Evolutionary conservation across 2,113 vertebrate species (phyloP).

Genomic region (Lamprologus lemairii): DNA sequence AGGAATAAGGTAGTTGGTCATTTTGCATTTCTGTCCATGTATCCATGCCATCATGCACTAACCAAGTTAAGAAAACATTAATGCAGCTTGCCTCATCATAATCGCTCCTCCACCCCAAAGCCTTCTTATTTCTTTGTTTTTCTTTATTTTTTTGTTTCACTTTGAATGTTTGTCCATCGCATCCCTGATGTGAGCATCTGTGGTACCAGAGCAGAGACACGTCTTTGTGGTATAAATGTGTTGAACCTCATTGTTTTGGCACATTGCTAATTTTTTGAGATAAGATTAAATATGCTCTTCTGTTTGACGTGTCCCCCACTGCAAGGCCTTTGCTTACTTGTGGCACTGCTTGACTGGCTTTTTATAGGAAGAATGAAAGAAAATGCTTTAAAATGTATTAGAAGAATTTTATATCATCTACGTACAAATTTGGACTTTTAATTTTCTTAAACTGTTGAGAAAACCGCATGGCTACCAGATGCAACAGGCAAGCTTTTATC

Average conservation of each 20-base stretch:
- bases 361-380: background rate
- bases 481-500: background rate
- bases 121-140: background rate
- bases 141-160: background rate
- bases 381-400: background rate
- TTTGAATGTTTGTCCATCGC: background rate
- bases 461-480: constrained; percentile 23
- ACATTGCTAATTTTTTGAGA: background rate
- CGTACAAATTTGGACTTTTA: background rate
- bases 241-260: background rate
- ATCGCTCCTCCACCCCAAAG: background rate
- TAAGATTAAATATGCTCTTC: background rate
- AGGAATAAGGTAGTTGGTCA: constrained; percentile 95
- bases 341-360: constrained; percentile 19
- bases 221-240: background rate
- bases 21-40: constrained; percentile 66
- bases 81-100: constrained; percentile 13
- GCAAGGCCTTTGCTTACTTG: background rate
- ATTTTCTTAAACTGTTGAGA: background rate
- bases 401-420: background rate
- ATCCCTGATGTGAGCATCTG: background rate
- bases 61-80: background rate
- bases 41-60: constrained; percentile 52
- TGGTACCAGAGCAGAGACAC: background rate
- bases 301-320: background rate